Base-by-base conservation (phyloP, 2,888 invertebrate genomes). In the Rhogogaster chlorosoma region DNA sequence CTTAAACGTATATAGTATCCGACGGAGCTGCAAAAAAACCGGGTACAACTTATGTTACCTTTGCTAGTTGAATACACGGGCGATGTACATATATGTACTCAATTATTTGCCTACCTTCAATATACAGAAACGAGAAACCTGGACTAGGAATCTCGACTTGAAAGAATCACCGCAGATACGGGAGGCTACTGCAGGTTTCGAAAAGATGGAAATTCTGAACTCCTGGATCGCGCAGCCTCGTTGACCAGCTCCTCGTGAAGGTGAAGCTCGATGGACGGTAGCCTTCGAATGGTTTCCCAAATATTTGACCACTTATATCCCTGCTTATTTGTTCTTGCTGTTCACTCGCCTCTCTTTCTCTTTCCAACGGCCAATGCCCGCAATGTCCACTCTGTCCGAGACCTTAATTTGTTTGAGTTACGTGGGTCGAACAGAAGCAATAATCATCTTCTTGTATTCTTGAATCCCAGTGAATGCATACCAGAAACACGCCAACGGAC, bases 281-380 rank as follows among this genome's bases (percentile, higher is more conserved):
- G 84, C 64, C 78, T 84, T 83, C 64, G 83, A 84, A 86, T 86
- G 85, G 87, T 86, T 86, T 84, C 70, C 87, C 87, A 88, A 88
- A 88, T 88, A 88, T 88, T 88, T 87, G 85, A 87, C 86, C 84
- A 86, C 87, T 87, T 87, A 80, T 86, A 85, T 85, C 86, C 86
- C 85, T 86, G 83, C 85, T 87, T 87, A 88, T 87, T 88, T 88
- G 87, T 86, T 87, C 87, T 87, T 86, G 78, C 82, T 82, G 85
- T 85, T 83, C 42, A 29, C 42, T 83, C 80, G 49, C 26, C 10
- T 67, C 67, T 64, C 67, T 70, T 22, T 45, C 70, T 49, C 45
- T n/a, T 7, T 2, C 45, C 42, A 45, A 70, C 83, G 83, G 45
- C 70, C 70, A 70, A 67, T 83, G 67, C 83, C 67, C 86, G 86